Conservation (phyloP, 2,113 vertebrate species). For the Rhinolophus sinicus region DNA sequence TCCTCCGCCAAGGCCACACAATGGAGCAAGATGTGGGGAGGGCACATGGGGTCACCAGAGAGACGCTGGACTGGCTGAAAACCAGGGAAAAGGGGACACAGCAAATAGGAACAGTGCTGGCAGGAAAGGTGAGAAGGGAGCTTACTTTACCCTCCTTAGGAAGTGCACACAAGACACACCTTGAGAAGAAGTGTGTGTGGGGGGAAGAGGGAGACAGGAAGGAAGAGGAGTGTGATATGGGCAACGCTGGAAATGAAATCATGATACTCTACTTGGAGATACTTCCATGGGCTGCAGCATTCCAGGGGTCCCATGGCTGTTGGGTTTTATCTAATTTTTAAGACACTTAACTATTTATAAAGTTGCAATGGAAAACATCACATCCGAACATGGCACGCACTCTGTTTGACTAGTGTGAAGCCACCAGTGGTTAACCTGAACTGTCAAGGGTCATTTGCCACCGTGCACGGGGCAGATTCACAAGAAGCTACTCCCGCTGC, state of each 20-base stretch:
- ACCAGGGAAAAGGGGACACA: neutral
- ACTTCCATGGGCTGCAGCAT: neutral
- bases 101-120: neutral
- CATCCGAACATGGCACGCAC: neutral
- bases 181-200: neutral
- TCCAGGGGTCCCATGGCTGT: neutral
- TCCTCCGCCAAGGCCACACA: neutral
- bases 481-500: neutral
- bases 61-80: neutral
- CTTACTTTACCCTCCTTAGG: rapidly evolving
- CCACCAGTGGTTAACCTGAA: neutral
- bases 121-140: neutral
- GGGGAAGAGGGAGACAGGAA: too few relatives aligned
- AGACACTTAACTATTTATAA: neutral
- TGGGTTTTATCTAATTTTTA: neutral
- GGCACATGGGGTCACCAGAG: too few relatives aligned
- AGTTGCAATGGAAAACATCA: neutral
- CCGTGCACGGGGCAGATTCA: neutral
- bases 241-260: neutral
- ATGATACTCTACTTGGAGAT: too few relatives aligned
- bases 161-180: neutral
- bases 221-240: rapidly evolving
- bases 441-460: neutral
- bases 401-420: neutral
- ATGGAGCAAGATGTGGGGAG: neutral